Percentiles rank a stretch among this genome's conserved stretches.
Conservation (phyloP, 2,113 vertebrate genomes). For the cat (Felis catus) region DNA sequence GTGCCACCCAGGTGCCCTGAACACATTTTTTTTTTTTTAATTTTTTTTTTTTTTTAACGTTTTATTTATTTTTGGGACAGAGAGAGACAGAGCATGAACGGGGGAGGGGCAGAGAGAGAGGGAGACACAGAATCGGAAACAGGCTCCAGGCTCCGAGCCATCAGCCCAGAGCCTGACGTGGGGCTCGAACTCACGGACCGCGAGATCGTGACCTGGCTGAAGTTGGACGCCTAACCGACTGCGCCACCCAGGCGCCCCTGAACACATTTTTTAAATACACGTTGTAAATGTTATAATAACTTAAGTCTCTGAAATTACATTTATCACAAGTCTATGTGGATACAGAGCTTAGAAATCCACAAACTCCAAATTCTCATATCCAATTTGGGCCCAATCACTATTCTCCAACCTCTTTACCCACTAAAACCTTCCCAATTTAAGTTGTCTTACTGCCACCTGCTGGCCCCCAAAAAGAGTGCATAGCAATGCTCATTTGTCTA, state of each 20-base stretch:
- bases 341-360: background rate
- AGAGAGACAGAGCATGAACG: no score
- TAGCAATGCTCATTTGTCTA: background rate
- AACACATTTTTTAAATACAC: background rate
- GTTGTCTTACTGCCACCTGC: constrained; percentile 51
- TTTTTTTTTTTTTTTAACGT: no score
- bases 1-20: background rate
- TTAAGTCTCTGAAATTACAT: background rate
- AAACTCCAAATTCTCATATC: background rate
- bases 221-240: no score
- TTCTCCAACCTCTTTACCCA: background rate
- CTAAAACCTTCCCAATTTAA: background rate
- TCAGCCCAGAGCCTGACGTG: no score
- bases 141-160: no score
- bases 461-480: background rate
- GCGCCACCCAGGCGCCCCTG: background rate
- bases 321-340: background rate
- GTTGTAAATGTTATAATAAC: background rate
- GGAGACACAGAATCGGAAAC: no score
- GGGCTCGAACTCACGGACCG: no score
- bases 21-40: background rate
- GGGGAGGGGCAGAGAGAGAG: no score
- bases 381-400: background rate
- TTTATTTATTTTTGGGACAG: no score
- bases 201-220: no score